Evolutionary conservation across 2,888 invertebrate species (phyloP).

Genomic region (Morpho deidamia): DNA sequence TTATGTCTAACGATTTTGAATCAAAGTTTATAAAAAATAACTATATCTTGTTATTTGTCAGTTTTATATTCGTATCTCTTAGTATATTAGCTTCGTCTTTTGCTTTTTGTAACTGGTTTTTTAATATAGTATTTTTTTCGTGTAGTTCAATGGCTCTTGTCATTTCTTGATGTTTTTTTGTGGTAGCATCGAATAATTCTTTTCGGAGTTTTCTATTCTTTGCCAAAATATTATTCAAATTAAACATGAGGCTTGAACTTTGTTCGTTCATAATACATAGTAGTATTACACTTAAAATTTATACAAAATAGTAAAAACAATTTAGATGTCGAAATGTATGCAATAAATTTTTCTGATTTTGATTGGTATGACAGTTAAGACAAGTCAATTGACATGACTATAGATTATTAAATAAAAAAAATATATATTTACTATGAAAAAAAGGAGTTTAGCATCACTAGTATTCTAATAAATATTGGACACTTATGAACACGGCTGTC

Average conservation of each 20-base stretch:
- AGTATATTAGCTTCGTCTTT: constrained; percentile 37
- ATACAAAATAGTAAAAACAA: background rate
- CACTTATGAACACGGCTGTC: too few relatives aligned
- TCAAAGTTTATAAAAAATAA: background rate
- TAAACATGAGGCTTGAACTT: constrained; percentile 3
- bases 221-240: constrained; percentile 28
- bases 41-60: background rate
- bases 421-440: too few relatives aligned
- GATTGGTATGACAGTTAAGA: too few relatives aligned
- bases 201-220: constrained; percentile 42
- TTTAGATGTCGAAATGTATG: too few relatives aligned
- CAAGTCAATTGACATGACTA: too few relatives aligned
- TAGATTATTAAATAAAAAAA: too few relatives aligned
- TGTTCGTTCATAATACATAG: background rate
- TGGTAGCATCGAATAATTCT: constrained; percentile 41
- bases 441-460: too few relatives aligned
- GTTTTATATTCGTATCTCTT: constrained; percentile 26
- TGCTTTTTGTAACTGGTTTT: constrained; percentile 36
- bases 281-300: background rate
- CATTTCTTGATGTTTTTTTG: constrained; percentile 67
- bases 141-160: constrained; percentile 58
- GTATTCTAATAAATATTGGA: too few relatives aligned
- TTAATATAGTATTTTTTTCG: constrained; percentile 43
- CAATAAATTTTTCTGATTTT: too few relatives aligned
- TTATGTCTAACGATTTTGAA: constrained; percentile 2